Evolutionary conservation across 2,113 vertebrate species (phyloP).

Genomic region (Fulica atra): DNA sequence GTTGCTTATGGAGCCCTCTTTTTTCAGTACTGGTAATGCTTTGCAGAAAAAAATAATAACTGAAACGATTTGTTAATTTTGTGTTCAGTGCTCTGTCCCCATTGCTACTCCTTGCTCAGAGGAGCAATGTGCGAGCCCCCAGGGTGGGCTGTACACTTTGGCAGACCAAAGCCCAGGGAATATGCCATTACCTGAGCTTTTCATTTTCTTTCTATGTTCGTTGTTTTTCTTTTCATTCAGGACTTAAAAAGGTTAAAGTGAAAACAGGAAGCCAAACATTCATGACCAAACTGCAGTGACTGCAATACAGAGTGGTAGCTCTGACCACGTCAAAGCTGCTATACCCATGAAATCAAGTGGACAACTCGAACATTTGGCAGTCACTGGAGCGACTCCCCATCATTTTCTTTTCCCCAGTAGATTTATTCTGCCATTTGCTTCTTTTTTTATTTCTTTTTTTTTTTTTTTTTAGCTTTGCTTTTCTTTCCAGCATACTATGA

Average conservation of each 20-base stretch:
- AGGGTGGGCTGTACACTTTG: background rate
- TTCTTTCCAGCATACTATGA: background rate
- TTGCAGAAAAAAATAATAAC: background rate
- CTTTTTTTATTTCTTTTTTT: no score
- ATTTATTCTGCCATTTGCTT: background rate
- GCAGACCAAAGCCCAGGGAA: background rate
- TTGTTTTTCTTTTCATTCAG: background rate
- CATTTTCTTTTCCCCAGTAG: background rate
- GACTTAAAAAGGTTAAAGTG: background rate
- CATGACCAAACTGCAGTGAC: background rate
- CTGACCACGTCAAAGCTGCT: background rate
- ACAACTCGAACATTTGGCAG: background rate
- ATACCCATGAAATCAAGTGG: background rate
- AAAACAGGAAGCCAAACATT: background rate
- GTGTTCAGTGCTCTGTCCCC: background rate
- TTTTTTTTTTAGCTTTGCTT: background rate
- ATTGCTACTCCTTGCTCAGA: background rate
- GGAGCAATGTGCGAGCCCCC: accelerated
- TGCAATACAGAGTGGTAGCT: background rate
- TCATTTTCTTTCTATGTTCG: no score
- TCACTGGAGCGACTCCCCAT: background rate
- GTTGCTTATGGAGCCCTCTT: background rate
- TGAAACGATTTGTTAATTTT: background rate
- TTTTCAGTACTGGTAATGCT: background rate
- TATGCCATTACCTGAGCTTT: background rate